Percentiles rank a stretch among this genome's conserved stretches.
These are phyloP conservation scores for Hyalella azteca DNA, from an alignment of 2,888 invertebrate genomes.

Conservation along the genomic window DNA sequence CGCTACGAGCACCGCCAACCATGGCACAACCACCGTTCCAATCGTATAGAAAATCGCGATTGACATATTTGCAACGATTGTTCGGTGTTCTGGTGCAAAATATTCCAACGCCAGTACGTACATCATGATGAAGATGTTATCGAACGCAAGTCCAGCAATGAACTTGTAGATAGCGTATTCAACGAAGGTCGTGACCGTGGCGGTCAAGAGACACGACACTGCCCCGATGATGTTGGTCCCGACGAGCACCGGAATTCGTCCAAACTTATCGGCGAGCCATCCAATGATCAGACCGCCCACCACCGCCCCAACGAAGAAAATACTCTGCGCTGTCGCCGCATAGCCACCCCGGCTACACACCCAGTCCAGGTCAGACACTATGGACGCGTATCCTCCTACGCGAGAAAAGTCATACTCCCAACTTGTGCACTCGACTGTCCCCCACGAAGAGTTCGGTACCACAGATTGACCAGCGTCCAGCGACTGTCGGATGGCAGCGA, in stretches of 20 bases:
- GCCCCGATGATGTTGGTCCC: conserved; percentile 49
- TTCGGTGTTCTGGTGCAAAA: conserved; percentile 78
- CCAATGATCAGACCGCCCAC: conserved; percentile 83
- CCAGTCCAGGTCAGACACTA: conserved; percentile 64
- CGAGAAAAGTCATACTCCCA: conserved; percentile 47
- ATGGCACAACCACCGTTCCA: conserved; percentile 81
- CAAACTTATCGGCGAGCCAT: conserved; percentile 77
- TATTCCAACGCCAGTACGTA: conserved; percentile 75
- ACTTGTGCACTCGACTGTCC: conserved; percentile 23
- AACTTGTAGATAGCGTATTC: conserved; percentile 52
- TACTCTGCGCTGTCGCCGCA: conserved; percentile 75
- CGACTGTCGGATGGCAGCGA: conserved; percentile 39
- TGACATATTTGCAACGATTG: conserved; percentile 75
- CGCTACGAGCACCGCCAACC: conserved; percentile 77
- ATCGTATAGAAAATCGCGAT: conserved; percentile 83
- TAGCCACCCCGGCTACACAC: conserved; percentile 77
- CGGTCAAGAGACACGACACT: conserved; percentile 43
- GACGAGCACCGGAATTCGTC: conserved; percentile 49
- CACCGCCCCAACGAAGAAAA: conserved; percentile 79
- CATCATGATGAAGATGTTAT: conserved; percentile 57
- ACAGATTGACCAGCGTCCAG: conserved; percentile 34
- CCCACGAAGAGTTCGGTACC: conserved; percentile 37
- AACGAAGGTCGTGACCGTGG: conserved; percentile 40
- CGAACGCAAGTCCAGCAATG: conserved; percentile 51
- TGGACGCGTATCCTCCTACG: conserved; percentile 42